Base-by-base conservation (phyloP, 2,888 invertebrate species). In the Osmoderma eremita region DNA sequence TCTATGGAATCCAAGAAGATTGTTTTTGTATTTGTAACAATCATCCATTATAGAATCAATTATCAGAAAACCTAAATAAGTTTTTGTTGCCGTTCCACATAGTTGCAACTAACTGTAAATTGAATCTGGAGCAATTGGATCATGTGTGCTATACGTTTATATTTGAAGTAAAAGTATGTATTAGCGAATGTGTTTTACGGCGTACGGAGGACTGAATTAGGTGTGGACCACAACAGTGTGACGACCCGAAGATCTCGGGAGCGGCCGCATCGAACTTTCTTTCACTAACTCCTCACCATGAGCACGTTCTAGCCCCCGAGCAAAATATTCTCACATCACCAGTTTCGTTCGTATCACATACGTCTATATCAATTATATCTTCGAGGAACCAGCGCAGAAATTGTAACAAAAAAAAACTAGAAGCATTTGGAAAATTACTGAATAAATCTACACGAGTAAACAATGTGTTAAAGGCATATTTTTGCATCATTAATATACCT, bases 171-270 rank as follows among this genome's bases (percentile, higher is more conserved):
- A 39, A 56, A 53, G 38, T 17, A 38, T 17, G 17, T 53, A 48
- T 24, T 51, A 51, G 24, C 24, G 24, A 51, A 51, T 51, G 38
- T 49, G 65, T 54, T 54, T 42, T 65, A 54, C 39, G 13, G 15
- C 39, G 53, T 17, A 36, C 45, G 49, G 41, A 67, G 65, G 48
- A 41, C 50, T 45, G 39, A 45, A 62, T 56, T 63, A 67, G 67
- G 67, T 56, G 63, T 53, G 63, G 63, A 63, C 63, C 63, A 54
- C 56, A 30, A 56, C 63, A 17, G 56, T 38, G 54, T 36, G 58
- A 17, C 67, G 53, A 67, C 51, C 67, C 54, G 38, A 51, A 50
- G 51, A 41, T 41, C 38, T 49, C 38, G 49, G 56, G 56, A 58
- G 56, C 65, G 56, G 65, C 56, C 65, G 20, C 50, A 20, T 50